Base-by-base conservation (phyloP, 2,113 vertebrate genomes). In the Grus americana region DNA sequence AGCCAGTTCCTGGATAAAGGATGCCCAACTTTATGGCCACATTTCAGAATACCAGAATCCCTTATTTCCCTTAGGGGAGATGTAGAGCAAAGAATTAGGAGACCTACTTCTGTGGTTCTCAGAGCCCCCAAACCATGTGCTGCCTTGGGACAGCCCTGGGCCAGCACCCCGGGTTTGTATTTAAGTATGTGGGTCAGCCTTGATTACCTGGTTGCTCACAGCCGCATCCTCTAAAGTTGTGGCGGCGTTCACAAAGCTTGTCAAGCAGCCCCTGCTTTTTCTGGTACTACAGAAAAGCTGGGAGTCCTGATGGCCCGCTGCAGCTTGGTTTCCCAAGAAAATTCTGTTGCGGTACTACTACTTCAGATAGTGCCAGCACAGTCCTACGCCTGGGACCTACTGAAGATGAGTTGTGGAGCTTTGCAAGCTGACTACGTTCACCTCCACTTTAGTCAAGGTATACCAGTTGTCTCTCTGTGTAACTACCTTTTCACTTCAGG, bases 321-420 rank as follows among this genome's bases (percentile, higher is more conserved):
- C 23, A 38, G 26, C 36, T 52, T 47, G 5, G 30, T 23, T 88
- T 86, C n/a, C 47, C 9, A 6, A 27, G 54, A 38, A 85, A 79
- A 30, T 44, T 34, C 30, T 74, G 8, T 30, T 74, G 16, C 12
- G 38, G 12, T 90, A 30, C 23, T 74, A 32, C 30, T 50, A 8
- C 11, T 65, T 68, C 44, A 59, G 38, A 15, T 18, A 38, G 14
- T 27, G 6, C 17, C 52, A 46, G 17, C 29, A 15, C 5, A 12
- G 20, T 65, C 38, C 73, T 75, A 2, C 1, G 0, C 10, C 52
- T 75, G 44, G 29, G 17, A 21, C 23, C 26, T 47, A 1, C 2
- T 13, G 38, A 36, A 42, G 65, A 59, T 2, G n/a, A 66, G 17
- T n/a, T 27, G 61, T 27, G 38, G 36, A 73, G 29, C 54, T 65